These are phyloP conservation scores for Suricata suricatta DNA, from an alignment of 2,113 vertebrate genomes.

Conservation along the genomic window DNA sequence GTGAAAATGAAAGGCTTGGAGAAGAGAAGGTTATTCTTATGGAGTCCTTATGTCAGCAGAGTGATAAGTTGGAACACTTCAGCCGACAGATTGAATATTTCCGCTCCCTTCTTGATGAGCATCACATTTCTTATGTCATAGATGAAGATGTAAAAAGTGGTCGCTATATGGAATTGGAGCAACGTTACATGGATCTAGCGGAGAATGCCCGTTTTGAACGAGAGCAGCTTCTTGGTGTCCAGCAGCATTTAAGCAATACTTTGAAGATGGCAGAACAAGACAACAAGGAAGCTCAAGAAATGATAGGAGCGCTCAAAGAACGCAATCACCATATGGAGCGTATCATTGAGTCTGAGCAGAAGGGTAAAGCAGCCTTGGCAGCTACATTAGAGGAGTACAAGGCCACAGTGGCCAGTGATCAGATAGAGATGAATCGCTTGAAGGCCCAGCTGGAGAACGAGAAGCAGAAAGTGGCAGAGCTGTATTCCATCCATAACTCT, in stretches of 20 bases:
- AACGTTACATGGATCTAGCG: conserved; percentile 93
- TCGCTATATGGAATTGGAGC: conserved; percentile 96
- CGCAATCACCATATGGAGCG: conserved; percentile 96
- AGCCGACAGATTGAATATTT: conserved; percentile 94
- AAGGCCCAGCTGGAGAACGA: conserved; percentile 94
- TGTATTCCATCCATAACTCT: conserved; percentile 94
- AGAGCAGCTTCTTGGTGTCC: conserved; percentile 95
- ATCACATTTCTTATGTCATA: conserved; percentile 90
- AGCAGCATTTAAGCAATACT: conserved; percentile 96
- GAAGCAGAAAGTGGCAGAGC: conserved; percentile 92
- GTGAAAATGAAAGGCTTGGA: conserved; percentile 95
- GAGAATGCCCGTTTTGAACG: conserved; percentile 95
- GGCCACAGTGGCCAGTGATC: conserved; percentile 89
- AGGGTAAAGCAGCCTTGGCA: conserved; percentile 87
- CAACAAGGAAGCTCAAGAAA: conserved; percentile 95
- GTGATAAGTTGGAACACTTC: conserved; percentile 93
- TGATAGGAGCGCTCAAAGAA: conserved; percentile 94
- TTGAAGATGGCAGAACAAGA: conserved; percentile 98
- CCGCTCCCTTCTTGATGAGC: conserved; percentile 92
- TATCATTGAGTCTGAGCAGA: conserved; percentile 92
- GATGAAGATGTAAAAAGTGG: conserved; percentile 96
- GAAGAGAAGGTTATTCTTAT: conserved; percentile 96
- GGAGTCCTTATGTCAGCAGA: conserved; percentile 97
- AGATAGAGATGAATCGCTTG: conserved; percentile 92
- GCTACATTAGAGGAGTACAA: conserved; percentile 92